A percentile compares a stretch with the other conserved stretches of the same genome.
phyloP scores from a whole-genome alignment of 2,113 vertebrate genomes.

The Rhodinocichla rosea region DNA sequence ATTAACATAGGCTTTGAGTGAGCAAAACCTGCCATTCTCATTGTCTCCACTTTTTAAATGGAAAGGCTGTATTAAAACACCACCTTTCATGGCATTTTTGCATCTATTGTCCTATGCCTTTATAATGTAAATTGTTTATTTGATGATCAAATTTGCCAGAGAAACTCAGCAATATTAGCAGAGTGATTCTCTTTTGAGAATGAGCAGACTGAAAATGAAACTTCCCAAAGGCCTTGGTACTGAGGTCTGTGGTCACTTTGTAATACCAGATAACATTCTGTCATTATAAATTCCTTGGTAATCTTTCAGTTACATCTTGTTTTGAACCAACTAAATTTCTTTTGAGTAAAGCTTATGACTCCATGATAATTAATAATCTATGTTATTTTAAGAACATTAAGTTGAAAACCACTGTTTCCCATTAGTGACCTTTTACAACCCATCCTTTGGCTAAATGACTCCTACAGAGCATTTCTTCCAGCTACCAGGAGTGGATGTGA shows the following conservation, averaged over 20 bases:
- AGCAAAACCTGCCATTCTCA: neutral
- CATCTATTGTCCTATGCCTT: slow-evolving; percentile 12
- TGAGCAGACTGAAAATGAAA: neutral
- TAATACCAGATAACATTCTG: neutral
- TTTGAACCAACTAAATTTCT: neutral
- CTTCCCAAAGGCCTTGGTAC: neutral
- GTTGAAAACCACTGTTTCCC: slow-evolving; percentile 30
- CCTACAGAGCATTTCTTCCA: neutral
- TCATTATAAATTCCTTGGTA: neutral
- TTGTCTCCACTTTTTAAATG: neutral
- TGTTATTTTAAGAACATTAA: slow-evolving; percentile 18
- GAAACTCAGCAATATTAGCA: neutral
- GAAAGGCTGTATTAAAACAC: neutral
- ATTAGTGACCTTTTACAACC: slow-evolving; percentile 39
- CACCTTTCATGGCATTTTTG: slow-evolving; percentile 24
- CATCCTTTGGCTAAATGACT: neutral
- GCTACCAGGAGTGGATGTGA: neutral
- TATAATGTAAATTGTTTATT: slow-evolving; percentile 71
- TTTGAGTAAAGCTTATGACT: slow-evolving; percentile 16
- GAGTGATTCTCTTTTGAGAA: neutral
- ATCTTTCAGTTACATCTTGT: neutral
- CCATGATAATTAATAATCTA: slow-evolving; percentile 59
- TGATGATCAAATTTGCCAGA: slow-evolving; percentile 45
- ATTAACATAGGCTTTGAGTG: neutral
- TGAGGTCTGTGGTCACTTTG: neutral